These are phyloP conservation scores for Dendronephthya gigantea DNA, from an alignment of 64 coral and sea anemone genomes.

Conservation along the genomic window DNA sequence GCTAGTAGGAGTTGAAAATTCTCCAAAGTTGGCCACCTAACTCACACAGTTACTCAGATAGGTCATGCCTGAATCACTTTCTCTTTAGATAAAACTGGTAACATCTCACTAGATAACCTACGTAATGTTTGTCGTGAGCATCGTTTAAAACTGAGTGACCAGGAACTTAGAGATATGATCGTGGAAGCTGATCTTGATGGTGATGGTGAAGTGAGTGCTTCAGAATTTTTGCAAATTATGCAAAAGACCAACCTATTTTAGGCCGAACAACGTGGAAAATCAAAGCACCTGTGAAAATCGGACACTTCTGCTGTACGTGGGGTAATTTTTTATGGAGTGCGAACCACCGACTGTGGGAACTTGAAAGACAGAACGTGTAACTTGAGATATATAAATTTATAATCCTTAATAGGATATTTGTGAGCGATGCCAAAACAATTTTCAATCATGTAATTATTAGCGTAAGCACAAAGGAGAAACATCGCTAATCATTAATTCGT, in stretches of 20 bases:
- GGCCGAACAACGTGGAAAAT: conserved; percentile 1
- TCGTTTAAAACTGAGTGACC: conserved; percentile 73
- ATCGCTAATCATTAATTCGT: too few species aligned
- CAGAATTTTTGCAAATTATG: conserved; percentile 89
- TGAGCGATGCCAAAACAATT: too few species aligned
- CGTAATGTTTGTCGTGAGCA: conserved; percentile 58
- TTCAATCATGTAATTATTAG: too few species aligned
- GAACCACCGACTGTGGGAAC: too few species aligned
- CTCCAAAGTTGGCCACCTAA: background rate
- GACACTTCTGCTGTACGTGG: background rate
- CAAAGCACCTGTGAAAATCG: background rate
- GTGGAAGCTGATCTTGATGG: conserved; percentile 88
- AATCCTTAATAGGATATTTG: too few species aligned
- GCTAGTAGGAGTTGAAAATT: background rate
- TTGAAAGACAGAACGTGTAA: too few species aligned
- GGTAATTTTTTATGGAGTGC: background rate
- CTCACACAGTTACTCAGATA: background rate
- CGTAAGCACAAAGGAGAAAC: too few species aligned
- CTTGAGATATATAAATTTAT: too few species aligned
- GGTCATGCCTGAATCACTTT: too few species aligned
- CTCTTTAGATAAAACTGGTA: conserved; percentile 56
- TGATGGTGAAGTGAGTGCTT: conserved; percentile 64
- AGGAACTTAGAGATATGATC: conserved; percentile 93
- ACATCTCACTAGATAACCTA: conserved; percentile 58
- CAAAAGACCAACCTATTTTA: conserved; percentile 86